These are phyloP conservation scores for Ariopsis seemanni DNA, from an alignment of 2,113 vertebrate genomes.

Conservation along the genomic window DNA sequence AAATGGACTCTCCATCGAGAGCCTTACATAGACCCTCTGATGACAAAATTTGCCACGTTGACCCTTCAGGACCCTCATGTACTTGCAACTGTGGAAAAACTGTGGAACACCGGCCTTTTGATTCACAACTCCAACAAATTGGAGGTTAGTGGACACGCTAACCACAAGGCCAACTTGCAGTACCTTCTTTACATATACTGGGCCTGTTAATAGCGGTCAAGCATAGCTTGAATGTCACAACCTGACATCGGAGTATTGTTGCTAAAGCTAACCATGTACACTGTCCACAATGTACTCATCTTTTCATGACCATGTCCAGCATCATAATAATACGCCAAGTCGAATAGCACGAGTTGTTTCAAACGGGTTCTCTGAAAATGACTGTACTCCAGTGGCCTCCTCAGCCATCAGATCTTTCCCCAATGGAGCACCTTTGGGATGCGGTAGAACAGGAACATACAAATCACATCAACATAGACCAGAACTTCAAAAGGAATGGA, in stretches of 20 bases:
- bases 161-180: too few species aligned
- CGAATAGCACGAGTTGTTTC: neutral
- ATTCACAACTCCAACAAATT: too few species aligned
- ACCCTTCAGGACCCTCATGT: too few species aligned
- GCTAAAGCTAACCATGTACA: neutral
- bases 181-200: neutral
- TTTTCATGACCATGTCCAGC: neutral
- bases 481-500: neutral
- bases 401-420: neutral
- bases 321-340: neutral
- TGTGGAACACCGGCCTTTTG: too few species aligned
- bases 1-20: too few species aligned
- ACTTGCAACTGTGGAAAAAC: too few species aligned
- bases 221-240: neutral
- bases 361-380: neutral
- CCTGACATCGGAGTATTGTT: neutral
- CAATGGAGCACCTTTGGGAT: neutral
- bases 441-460: neutral
- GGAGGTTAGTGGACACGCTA: too few species aligned
- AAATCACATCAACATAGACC: neutral
- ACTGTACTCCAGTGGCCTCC: neutral
- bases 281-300: too few species aligned
- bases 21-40: too few species aligned
- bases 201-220: neutral
- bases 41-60: too few species aligned